phyloP scores from a whole-genome alignment of 2,113 vertebrate species.

The Oriolus oriolus region DNA sequence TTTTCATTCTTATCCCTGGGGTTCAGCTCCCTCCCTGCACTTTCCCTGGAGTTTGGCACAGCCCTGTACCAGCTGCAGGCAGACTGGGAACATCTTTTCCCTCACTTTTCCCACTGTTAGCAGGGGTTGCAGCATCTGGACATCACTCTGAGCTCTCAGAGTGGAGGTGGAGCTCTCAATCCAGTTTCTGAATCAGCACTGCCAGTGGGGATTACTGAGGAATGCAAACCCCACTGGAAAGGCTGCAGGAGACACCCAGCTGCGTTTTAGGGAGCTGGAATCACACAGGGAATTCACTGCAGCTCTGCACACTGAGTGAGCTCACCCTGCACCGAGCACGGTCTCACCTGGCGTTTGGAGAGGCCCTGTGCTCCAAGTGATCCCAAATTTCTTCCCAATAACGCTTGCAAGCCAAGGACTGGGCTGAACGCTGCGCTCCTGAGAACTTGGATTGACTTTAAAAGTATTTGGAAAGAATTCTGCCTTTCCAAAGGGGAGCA shows the following conservation, averaged over 20 bases:
- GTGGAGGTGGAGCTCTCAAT: not conserved
- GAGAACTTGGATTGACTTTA: not conserved
- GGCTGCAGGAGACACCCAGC: not conserved
- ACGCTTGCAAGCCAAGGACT: not conserved
- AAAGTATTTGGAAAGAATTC: not conserved
- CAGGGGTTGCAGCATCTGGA: not conserved
- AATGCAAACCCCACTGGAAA: not conserved
- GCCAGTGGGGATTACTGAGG: not conserved
- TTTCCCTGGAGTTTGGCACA: not conserved
- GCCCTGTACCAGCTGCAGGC: not conserved
- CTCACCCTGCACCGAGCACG: rapidly evolving
- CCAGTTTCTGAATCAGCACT: not conserved
- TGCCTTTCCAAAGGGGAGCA: not conserved
- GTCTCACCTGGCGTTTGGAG: not conserved
- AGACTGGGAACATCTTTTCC: not conserved
- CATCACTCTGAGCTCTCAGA: not conserved
- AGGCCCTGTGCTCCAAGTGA: not conserved
- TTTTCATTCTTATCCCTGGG: not conserved
- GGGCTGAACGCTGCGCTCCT: not conserved
- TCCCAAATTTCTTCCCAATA: not conserved
- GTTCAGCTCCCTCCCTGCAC: not conserved
- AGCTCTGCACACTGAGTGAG: not conserved
- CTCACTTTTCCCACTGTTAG: not conserved
- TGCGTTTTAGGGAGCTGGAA: not conserved
- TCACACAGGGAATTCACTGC: rapidly evolving